A percentile compares a stretch with the other conserved stretches of the same genome.
These are phyloP conservation scores for Oxyruncus cristatus DNA, from an alignment of 2,113 vertebrate species.

Conservation along the genomic window DNA sequence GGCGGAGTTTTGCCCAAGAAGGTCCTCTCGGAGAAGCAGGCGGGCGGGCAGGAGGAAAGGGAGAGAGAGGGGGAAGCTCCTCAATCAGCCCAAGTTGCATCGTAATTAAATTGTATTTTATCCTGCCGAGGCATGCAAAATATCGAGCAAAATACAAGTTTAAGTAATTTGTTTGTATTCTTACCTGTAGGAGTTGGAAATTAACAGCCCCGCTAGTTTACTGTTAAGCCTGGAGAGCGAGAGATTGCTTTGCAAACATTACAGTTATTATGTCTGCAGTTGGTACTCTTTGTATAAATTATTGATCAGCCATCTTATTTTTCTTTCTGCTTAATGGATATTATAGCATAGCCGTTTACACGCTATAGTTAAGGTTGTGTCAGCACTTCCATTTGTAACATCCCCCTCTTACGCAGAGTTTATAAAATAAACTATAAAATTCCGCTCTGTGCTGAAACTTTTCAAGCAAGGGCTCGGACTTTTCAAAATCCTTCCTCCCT, in stretches of 20 bases:
- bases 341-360: slow-evolving; percentile 82
- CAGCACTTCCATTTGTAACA: slow-evolving; percentile 79
- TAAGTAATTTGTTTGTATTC: slow-evolving; percentile 85
- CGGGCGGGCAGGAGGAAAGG: neutral
- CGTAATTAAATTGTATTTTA: slow-evolving; percentile 80
- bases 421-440: slow-evolving; percentile 75
- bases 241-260: slow-evolving; percentile 86
- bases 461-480: slow-evolving; percentile 27
- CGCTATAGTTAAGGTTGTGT: slow-evolving; percentile 79
- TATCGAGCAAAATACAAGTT: slow-evolving; percentile 73
- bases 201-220: slow-evolving; percentile 81
- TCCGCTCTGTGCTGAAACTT: slow-evolving; percentile 70
- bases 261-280: slow-evolving; percentile 86
- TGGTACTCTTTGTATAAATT: slow-evolving; percentile 85
- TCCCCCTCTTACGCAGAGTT: slow-evolving; percentile 63
- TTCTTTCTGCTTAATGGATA: slow-evolving; percentile 88
- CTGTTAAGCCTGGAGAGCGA: slow-evolving; percentile 81
- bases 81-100: slow-evolving; percentile 54
- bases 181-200: slow-evolving; percentile 81
- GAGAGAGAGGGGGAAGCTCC: slow-evolving; percentile 34
- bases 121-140: slow-evolving; percentile 74
- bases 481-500: neutral
- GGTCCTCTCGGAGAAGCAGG: neutral
- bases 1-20: slow-evolving; percentile 34
- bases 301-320: slow-evolving; percentile 85